These are phyloP conservation scores for Recurvirostra avosetta DNA, from an alignment of 2,113 vertebrate genomes.

Conservation along the genomic window DNA sequence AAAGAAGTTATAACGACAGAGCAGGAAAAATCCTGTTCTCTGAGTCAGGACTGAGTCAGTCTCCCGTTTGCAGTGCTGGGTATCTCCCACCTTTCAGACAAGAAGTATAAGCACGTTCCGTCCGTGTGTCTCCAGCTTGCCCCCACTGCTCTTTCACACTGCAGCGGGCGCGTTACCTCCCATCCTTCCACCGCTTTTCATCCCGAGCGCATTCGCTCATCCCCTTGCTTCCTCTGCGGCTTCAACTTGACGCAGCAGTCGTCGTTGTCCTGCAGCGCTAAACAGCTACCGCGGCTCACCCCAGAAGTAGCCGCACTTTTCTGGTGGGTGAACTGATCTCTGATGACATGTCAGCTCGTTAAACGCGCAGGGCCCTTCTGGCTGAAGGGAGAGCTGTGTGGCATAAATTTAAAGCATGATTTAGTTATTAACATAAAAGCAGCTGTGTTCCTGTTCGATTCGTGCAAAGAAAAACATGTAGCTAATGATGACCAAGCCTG, in stretches of 20 bases:
- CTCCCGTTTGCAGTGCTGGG: neutral
- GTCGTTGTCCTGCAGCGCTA: neutral
- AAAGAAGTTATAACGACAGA: neutral
- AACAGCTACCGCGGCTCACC: neutral
- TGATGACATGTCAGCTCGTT: constrained; percentile 54
- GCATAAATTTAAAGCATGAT: neutral
- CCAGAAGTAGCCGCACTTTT: neutral
- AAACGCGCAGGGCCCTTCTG: constrained; percentile 16
- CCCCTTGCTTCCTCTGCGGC: neutral
- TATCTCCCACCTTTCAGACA: neutral
- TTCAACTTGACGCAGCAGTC: neutral
- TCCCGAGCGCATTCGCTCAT: rapidly evolving
- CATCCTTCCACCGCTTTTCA: neutral
- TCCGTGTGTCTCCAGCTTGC: neutral
- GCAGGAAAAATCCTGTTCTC: neutral
- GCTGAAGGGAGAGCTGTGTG: neutral
- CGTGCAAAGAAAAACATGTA: neutral
- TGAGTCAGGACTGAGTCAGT: constrained; percentile 40
- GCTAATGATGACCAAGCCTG: neutral
- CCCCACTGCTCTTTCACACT: neutral
- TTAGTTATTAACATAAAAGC: constrained; percentile 44
- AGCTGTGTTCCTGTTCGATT: constrained; percentile 21
- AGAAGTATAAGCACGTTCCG: neutral
- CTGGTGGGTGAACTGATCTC: constrained; percentile 52
- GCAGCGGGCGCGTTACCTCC: neutral